Evolutionary conservation across 1,140 invertebrate genomes (phyloP).

Genomic region (Heterodera schachtii): DNA sequence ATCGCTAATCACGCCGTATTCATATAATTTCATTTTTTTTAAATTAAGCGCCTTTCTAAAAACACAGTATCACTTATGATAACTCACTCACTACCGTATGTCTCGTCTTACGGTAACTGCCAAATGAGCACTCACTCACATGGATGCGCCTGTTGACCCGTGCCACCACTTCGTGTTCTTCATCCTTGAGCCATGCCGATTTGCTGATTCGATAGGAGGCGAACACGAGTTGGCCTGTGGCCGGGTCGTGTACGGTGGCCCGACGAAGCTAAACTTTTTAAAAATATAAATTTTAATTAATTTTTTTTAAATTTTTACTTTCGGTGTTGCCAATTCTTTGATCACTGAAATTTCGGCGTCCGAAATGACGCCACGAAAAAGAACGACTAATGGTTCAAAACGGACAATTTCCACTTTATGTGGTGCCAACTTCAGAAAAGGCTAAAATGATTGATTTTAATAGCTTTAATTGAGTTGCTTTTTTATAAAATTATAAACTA

Average conservation of each 20-base stretch:
- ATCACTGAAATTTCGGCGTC: conserved; percentile 86
- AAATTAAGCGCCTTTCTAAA: too few species aligned
- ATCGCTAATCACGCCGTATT: too few species aligned
- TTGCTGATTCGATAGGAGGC: conserved; percentile 95
- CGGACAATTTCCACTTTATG: conserved; percentile 82
- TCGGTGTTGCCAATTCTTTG: conserved; percentile 81
- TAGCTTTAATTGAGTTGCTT: conserved; percentile 42
- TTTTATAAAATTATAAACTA: conserved; percentile 48
- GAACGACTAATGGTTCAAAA: conserved; percentile 67
- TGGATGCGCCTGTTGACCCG: conserved; percentile 73
- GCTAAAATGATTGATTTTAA: conserved; percentile 59
- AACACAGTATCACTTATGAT: too few species aligned
- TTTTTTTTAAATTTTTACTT: conserved; percentile 68
- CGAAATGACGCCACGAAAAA: conserved; percentile 75
- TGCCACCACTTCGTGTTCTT: conserved; percentile 78
- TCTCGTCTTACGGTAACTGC: too few species aligned
- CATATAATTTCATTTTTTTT: too few species aligned
- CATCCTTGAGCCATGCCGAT: conserved; percentile 85
- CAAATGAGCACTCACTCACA: conserved; percentile 3
- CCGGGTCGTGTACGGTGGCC: conserved; percentile 92
- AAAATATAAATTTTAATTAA: neutral
- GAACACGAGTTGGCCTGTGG: conserved; percentile 86
- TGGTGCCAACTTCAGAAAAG: conserved; percentile 80
- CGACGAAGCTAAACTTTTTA: conserved; percentile 66
- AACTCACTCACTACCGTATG: too few species aligned